Evolutionary conservation across 2,888 invertebrate genomes (phyloP), one percentile per base, ranked within the genome.

Genomic region (Hofmannophila pseudospretella): DNA sequence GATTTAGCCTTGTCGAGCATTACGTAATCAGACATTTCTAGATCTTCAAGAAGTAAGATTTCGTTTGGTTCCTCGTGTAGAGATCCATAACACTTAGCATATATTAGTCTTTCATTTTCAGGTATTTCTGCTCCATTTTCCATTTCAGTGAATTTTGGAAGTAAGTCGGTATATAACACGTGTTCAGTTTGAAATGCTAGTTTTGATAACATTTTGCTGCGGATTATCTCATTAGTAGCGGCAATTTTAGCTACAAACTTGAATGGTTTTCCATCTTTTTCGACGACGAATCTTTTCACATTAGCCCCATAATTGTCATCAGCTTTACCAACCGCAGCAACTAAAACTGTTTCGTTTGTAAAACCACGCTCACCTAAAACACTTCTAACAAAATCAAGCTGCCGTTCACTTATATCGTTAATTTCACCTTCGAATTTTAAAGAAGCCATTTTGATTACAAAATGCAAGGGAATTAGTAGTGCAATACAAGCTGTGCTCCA

Each of bases 201-300:
- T 4, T 13, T 37, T 7, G 50, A 51, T 0, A 47, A 45, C 25
- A 39, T 36, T 7, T 32, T 7, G 2, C 31, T 5, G 43, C 63
- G 44, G 1, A 45, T 2, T n/a, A 34, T 3, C 41, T 59, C 58
- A 0, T 29, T 2, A 0, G 43, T 14, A 1, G 68, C 58, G 4
- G 74, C 70, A n/a, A 73, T 45, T 49, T 77, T 77, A 0, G 59
- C 70, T 5, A 77, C 51, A 46, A 76, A 59, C 11, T 50, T 53
- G 34, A 67, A 58, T 9, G n/a, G n/a, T n/a, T n/a, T n/a, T n/a
- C n/a, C n/a, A n/a, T n/a, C n/a, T n/a, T n/a, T n/a, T n/a, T n/a
- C n/a, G n/a, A n/a, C n/a, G n/a, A n/a, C n/a, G n/a, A n/a, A n/a
- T n/a, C n/a, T n/a, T n/a, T n/a, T n/a, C 3, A 46, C 40, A 14